These are phyloP conservation scores for Rynchops niger DNA, from an alignment of 2,113 vertebrate genomes.

Conservation along the genomic window DNA sequence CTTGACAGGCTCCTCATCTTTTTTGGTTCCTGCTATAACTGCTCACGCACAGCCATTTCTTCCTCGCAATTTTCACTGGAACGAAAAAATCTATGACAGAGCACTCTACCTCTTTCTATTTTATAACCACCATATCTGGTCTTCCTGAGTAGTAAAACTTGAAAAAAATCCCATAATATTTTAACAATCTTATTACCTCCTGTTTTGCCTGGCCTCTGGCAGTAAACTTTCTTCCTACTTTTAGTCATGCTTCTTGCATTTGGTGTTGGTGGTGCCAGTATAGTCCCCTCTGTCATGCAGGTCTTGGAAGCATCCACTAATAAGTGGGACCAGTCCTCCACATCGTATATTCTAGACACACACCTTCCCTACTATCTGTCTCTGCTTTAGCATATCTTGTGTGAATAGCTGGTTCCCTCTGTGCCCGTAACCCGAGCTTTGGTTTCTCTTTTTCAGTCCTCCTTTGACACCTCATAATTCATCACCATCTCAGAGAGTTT, in stretches of 20 bases:
- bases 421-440: neutral
- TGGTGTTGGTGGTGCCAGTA: neutral
- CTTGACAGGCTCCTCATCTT: neutral
- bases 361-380: neutral
- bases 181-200: conserved; percentile 45
- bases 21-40: neutral
- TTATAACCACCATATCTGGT: conserved; percentile 9
- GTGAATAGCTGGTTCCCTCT: conserved; percentile 10
- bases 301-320: neutral
- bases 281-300: neutral
- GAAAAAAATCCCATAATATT: conserved; percentile 48
- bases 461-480: neutral
- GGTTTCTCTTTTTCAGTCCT: conserved; percentile 2
- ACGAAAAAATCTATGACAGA: neutral
- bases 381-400: neutral
- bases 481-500: neutral
- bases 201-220: conserved; percentile 3
- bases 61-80: neutral
- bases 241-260: neutral
- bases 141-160: conserved; percentile 40
- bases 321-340: neutral
- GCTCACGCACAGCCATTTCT: neutral
- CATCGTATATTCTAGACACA: neutral
- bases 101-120: neutral
- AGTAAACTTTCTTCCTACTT: neutral